Conservation (phyloP, 2,113 vertebrate genomes). For the Andinoacara biseriatus region DNA sequence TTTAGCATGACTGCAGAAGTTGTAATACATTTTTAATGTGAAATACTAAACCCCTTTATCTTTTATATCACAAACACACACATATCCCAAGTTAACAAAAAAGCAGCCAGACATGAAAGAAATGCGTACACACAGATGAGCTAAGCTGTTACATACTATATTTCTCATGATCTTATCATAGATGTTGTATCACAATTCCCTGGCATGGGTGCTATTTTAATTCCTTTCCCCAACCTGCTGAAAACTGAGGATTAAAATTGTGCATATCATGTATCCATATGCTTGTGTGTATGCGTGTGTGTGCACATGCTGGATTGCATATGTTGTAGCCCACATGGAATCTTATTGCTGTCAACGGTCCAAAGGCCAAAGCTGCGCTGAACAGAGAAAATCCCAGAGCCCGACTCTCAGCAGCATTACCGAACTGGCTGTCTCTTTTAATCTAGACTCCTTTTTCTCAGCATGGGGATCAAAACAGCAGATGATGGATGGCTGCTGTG, state of each 20-base stretch:
- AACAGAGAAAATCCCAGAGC: constrained; percentile 46
- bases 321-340: constrained; percentile 54
- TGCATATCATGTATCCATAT: constrained; percentile 8
- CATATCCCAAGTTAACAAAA: constrained; percentile 4
- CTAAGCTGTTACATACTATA: constrained; percentile 20
- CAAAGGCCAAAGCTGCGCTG: constrained; percentile 41
- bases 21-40: constrained; percentile 21
- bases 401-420: constrained; percentile 16
- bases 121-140: background rate
- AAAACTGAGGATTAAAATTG: constrained; percentile 61
- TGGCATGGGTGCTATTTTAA: constrained; percentile 37
- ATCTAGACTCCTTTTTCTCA: constrained; percentile 54
- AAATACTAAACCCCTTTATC: constrained; percentile 22
- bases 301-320: constrained; percentile 1
- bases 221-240: constrained; percentile 54
- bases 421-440: constrained; percentile 47
- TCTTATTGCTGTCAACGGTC: constrained; percentile 62
- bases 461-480: constrained; percentile 26
- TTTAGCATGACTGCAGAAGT: background rate
- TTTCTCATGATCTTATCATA: constrained; percentile 59
- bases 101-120: constrained; percentile 14
- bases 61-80: constrained; percentile 17
- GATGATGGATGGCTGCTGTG: constrained; percentile 59
- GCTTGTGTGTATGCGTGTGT: constrained; percentile 10
- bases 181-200: constrained; percentile 22